Percentiles rank a stretch among this genome's conserved stretches.
phyloP scores from a whole-genome alignment of 2,797 vertebrate species.

The Staurois parvus region DNA sequence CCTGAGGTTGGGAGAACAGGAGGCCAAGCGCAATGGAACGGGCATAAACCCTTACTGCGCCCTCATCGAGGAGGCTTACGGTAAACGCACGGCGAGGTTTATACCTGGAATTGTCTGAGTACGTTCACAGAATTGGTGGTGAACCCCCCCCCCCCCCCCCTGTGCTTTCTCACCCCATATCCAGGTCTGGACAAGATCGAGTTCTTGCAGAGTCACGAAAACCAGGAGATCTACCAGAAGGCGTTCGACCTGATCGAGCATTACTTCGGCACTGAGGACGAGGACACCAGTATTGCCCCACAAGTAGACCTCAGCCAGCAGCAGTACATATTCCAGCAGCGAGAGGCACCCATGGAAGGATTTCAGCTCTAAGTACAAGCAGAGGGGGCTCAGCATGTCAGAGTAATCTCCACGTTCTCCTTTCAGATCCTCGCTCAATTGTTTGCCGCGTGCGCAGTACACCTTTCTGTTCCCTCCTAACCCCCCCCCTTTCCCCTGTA shows the following conservation, averaged over 20 bases:
- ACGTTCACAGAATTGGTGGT: too few species aligned
- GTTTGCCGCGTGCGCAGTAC: constrained; percentile 82
- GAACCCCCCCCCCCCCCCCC: too few species aligned
- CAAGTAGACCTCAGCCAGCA: constrained; percentile 95
- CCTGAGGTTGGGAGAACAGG: constrained; percentile 92
- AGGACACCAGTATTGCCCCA: constrained; percentile 92
- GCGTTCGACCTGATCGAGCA: constrained; percentile 97
- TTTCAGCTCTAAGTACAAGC: constrained; percentile 89
- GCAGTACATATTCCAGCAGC: constrained; percentile 98
- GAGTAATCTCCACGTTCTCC: constrained; percentile 77
- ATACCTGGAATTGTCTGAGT: too few species aligned
- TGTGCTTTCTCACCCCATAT: not conserved
- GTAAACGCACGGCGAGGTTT: constrained; percentile 71
- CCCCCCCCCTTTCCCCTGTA: not conserved
- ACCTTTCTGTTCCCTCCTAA: constrained; percentile 70
- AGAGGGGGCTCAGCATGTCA: constrained; percentile 73
- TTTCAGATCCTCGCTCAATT: constrained; percentile 80
- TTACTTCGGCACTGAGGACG: constrained; percentile 96
- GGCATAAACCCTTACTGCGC: constrained; percentile 97
- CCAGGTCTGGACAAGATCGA: constrained; percentile 97
- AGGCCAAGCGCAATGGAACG: constrained; percentile 87
- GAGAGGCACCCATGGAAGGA: constrained; percentile 97
- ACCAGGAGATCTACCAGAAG: constrained; percentile 99
- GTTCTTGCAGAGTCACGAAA: constrained; percentile 96
- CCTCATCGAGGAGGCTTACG: constrained; percentile 95